Evolutionary conservation across 2,113 vertebrate genomes (phyloP).

Genomic region (Gymnocephalus cernua): DNA sequence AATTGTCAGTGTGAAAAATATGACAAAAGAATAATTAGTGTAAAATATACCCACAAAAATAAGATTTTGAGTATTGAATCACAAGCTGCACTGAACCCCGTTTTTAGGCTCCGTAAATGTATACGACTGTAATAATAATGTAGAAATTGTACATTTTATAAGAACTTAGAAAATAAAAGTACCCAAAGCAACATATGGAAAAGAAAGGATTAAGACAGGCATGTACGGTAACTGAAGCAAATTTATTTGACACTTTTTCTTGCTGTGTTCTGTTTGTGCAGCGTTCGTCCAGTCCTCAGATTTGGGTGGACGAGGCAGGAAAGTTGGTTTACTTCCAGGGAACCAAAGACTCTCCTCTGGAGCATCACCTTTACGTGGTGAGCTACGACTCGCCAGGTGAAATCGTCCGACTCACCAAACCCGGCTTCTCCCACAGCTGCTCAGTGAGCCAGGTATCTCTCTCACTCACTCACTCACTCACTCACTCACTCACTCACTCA

Average conservation of each 20-base stretch:
- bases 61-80: not conserved
- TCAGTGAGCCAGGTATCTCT: conserved; percentile 96
- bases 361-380: conserved; percentile 94
- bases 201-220: not conserved
- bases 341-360: conserved; percentile 93
- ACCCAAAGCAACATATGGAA: not conserved
- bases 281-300: conserved; percentile 81
- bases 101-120: not conserved
- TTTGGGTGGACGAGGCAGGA: conserved; percentile 94
- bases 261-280: conserved; percentile 32
- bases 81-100: not conserved
- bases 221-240: not conserved
- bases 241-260: not conserved
- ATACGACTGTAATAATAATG: not conserved
- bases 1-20: not conserved
- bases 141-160: not conserved
- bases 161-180: no score
- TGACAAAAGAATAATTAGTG: not conserved
- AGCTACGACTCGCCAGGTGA: conserved; percentile 90
- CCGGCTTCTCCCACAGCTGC: conserved; percentile 95
- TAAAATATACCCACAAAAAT: not conserved
- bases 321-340: conserved; percentile 96
- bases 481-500: not conserved
- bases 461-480: not conserved
- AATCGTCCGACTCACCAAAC: conserved; percentile 91